Evolutionary conservation across 2,797 vertebrate species (phyloP), one percentile per base, ranked within the genome.

Genomic region (Enteromius mattozi): DNA sequence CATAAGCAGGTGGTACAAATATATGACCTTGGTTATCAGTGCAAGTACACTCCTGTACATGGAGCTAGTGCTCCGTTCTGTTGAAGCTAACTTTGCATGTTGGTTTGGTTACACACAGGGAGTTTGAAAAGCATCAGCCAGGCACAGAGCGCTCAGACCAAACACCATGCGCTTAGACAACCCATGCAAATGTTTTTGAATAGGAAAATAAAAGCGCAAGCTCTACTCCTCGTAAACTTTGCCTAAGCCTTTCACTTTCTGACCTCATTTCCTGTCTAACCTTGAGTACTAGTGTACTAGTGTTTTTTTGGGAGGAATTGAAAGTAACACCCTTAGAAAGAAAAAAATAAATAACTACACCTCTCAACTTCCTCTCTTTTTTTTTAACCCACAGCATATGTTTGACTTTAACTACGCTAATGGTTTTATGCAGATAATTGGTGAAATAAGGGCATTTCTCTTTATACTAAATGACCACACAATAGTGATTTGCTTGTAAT

Each of bases 151-250:
- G 65, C 79, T 49, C 33, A 19, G 30, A 81, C 78, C 42, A 70
- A 65, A 40, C n/a, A 54, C 8, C 86, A 83, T 91, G 79, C 80
- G 40, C 81, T 89, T 87, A 37, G 40, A 35, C 87, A 40, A 40
- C 47, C 40, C 80, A 95, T 94, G 94, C 93, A 95, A 94, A 95
- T 89, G 88, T 92, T 94, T 95, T 95, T 94, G 92, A 92, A 93
- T 95, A 94, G 90, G 91, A 88, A 96, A 95, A 95, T 93, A 47
- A 84, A 80, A 88, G 84, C 54, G 27, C 87, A 84, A 37, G 54
- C 51, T 54, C 76, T 85, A 35, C 80, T 78, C 51, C 61, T 69
- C 6, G 3, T 13, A 61, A 49, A 78, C 33, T 83, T 74, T 83
- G 70, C 42, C 19, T 40, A 69, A 72, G 17, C 40, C 77, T 80